phyloP scores from a whole-genome alignment of 2,797 vertebrate species.

The Cirrhinus mrigala region DNA sequence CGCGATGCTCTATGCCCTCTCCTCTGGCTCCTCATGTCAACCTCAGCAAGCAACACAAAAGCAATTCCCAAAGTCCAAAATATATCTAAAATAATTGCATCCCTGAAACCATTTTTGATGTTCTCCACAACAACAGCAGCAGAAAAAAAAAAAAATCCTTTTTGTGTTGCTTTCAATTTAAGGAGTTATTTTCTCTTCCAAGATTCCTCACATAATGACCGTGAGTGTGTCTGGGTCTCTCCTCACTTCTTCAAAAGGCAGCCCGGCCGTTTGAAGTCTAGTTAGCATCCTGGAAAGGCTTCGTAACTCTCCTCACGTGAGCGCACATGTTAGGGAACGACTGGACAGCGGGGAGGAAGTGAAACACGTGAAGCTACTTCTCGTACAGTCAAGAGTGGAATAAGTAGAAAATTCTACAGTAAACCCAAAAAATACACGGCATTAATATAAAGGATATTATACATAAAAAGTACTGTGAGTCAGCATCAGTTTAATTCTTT shows the following conservation, averaged over 20 bases:
- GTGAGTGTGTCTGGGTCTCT: slow-evolving; percentile 55
- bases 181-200: slow-evolving; percentile 58
- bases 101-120: slow-evolving; percentile 59
- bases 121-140: slow-evolving; percentile 36
- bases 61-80: slow-evolving; percentile 56
- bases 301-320: slow-evolving; percentile 1
- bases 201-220: slow-evolving; percentile 57
- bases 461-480: too few species aligned
- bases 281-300: slow-evolving; percentile 20
- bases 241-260: slow-evolving; percentile 58
- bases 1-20: not conserved
- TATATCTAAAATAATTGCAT: slow-evolving; percentile 62
- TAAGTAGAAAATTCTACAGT: not conserved
- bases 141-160: slow-evolving; percentile 27
- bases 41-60: slow-evolving; percentile 56
- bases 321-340: not conserved
- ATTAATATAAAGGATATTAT: not conserved
- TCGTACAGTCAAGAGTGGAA: not conserved
- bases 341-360: not conserved
- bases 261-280: slow-evolving; percentile 56
- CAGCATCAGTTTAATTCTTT: too few species aligned
- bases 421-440: too few species aligned
- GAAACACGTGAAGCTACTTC: not conserved
- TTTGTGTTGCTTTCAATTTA: slow-evolving; percentile 63
- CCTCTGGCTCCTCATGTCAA: slow-evolving; percentile 57